These are phyloP conservation scores for Pogonocherus hispidulus DNA, from an alignment of 2,888 invertebrate genomes.

Conservation along the genomic window DNA sequence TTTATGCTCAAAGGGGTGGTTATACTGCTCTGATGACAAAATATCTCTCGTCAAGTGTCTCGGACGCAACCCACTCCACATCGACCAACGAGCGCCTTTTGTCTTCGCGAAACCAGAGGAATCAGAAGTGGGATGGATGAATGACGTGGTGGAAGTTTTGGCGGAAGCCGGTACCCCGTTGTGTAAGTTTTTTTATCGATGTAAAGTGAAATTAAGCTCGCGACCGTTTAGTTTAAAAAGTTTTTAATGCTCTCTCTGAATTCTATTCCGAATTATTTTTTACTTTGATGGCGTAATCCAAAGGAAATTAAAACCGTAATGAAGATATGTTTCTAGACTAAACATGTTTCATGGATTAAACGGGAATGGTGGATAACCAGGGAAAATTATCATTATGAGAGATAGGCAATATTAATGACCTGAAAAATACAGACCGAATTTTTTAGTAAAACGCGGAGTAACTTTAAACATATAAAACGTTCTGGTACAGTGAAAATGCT, in stretches of 20 bases:
- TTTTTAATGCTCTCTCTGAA: slow-evolving; percentile 54
- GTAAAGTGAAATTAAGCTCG: slow-evolving; percentile 58
- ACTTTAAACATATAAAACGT: too few species aligned
- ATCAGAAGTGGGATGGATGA: slow-evolving; percentile 34
- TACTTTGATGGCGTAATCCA: slow-evolving; percentile 57
- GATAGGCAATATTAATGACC: slow-evolving; percentile 19
- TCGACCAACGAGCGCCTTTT: slow-evolving; percentile 1
- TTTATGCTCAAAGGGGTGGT: slow-evolving; percentile 59
- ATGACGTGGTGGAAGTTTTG: slow-evolving; percentile 28
- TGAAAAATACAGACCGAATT: slow-evolving; percentile 14
- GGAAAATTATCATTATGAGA: slow-evolving; percentile 31
- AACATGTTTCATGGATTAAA: slow-evolving; percentile 42
- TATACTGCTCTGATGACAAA: slow-evolving; percentile 54
- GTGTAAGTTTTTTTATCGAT: slow-evolving; percentile 54
- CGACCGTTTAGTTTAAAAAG: slow-evolving; percentile 56
- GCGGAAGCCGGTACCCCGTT: slow-evolving; percentile 9
- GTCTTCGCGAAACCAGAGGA: not conserved
- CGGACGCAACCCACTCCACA: slow-evolving; percentile 14
- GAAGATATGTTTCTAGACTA: slow-evolving; percentile 52
- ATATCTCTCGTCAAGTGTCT: slow-evolving; percentile 55
- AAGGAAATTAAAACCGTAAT: slow-evolving; percentile 58
- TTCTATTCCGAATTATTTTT: slow-evolving; percentile 56
- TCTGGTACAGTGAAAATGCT: too few species aligned
- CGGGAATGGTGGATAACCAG: slow-evolving; percentile 17
- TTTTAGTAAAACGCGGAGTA: too few species aligned